phyloP scores from a whole-genome alignment of 2,888 invertebrate species.

The Idaea biselata region DNA sequence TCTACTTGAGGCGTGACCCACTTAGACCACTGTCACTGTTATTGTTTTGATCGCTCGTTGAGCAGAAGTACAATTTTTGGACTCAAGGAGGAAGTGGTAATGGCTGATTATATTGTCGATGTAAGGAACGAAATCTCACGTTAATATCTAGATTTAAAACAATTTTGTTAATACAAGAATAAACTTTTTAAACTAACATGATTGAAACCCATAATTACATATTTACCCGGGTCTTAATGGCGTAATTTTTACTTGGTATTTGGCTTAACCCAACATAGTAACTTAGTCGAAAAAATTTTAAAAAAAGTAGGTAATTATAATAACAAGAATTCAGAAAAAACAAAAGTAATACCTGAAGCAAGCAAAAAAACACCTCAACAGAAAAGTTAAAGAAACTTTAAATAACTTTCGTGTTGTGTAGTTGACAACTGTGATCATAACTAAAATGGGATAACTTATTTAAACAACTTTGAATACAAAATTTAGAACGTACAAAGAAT shows the following conservation, averaged over 20 bases:
- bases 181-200: too few species aligned
- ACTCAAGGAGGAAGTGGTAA: slow-evolving; percentile 11
- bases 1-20: slow-evolving; percentile 32
- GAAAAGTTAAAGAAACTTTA: background rate
- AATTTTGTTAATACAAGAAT: too few species aligned
- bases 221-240: too few species aligned
- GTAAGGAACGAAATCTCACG: background rate
- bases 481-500: slow-evolving; percentile 27
- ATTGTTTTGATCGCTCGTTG: slow-evolving; percentile 15
- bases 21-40: slow-evolving; percentile 32
- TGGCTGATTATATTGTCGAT: background rate
- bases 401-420: background rate
- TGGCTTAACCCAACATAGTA: too few species aligned
- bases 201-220: too few species aligned
- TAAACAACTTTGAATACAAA: slow-evolving; percentile 44
- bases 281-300: too few species aligned
- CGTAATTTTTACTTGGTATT: too few species aligned
- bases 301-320: too few species aligned
- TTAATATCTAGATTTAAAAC: background rate
- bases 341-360: background rate
- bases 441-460: slow-evolving; percentile 51
- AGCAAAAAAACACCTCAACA: background rate
- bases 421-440: slow-evolving; percentile 4
- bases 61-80: background rate
- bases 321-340: background rate